Evolutionary conservation across 2,888 invertebrate genomes (phyloP).

Genomic region (Stenolophus ochropezus): DNA sequence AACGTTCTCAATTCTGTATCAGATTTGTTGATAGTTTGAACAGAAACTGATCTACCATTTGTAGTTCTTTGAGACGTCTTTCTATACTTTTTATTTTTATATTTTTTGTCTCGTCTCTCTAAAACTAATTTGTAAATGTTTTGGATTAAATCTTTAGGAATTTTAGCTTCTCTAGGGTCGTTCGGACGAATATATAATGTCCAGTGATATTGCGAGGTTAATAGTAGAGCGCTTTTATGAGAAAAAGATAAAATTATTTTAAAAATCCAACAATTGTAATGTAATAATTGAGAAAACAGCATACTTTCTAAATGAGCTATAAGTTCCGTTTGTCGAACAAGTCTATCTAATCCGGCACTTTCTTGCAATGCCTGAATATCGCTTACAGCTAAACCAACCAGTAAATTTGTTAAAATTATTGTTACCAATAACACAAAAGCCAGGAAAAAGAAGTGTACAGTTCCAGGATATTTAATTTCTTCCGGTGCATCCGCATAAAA

Average conservation of each 20-base stretch:
- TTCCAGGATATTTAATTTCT: conserved; percentile 79
- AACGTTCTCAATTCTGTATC: conserved; percentile 39
- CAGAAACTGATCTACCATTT: conserved; percentile 34
- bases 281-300: conserved; percentile 84
- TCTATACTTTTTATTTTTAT: conserved; percentile 73
- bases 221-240: conserved; percentile 83
- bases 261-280: conserved; percentile 77
- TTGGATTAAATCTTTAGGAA: conserved; percentile 84
- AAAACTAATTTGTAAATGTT: conserved; percentile 85
- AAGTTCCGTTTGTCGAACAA: conserved; percentile 87
- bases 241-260: conserved; percentile 79
- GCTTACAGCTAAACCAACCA: conserved; percentile 90
- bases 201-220: conserved; percentile 84
- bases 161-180: conserved; percentile 86
- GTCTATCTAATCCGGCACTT: conserved; percentile 85
- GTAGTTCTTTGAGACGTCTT: conserved; percentile 42
- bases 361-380: conserved; percentile 89
- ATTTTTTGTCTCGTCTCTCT: conserved; percentile 79
- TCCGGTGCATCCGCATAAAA: conserved; percentile 78
- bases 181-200: conserved; percentile 86
- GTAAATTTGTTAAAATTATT: conserved; percentile 86
- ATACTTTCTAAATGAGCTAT: conserved; percentile 89
- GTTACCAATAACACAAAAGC: conserved; percentile 87
- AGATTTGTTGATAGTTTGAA: conserved; percentile 46
- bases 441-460: conserved; percentile 85